Evolutionary conservation across 2,888 invertebrate genomes (phyloP).

Genomic region (Choristoneura rosaceana): DNA sequence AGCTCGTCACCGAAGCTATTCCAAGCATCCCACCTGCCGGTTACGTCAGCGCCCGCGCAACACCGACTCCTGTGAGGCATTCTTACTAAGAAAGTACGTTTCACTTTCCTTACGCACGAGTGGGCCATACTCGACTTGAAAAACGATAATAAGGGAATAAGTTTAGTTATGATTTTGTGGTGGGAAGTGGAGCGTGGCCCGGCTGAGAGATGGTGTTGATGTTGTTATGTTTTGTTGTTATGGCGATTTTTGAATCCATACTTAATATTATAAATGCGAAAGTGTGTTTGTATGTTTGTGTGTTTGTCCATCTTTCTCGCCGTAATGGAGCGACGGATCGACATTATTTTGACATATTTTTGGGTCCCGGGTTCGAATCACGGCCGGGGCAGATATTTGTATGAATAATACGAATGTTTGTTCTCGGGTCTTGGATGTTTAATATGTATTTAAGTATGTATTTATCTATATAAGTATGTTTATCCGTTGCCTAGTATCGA

Average conservation of each 20-base stretch:
- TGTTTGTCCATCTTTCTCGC: no score
- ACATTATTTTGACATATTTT: no score
- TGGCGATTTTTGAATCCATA: neutral
- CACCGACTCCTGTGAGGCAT: conserved; percentile 67
- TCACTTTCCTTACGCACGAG: conserved; percentile 75
- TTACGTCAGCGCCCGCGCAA: conserved; percentile 50
- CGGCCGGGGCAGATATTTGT: no score
- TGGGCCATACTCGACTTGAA: conserved; percentile 44
- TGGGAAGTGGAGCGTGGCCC: conserved; percentile 1
- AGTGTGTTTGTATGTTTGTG: no score
- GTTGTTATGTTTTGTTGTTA: neutral
- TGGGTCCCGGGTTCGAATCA: no score
- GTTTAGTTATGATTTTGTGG: conserved; percentile 24
- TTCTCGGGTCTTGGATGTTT: no score
- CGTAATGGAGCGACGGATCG: no score
- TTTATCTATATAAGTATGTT: no score
- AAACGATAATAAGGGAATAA: conserved; percentile 22
- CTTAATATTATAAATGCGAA: no score
- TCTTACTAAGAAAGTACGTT: conserved; percentile 72
- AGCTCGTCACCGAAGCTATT: conserved; percentile 16
- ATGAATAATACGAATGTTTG: no score
- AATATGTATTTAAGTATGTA: no score
- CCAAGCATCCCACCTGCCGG: conserved; percentile 38
- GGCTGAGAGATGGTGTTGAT: neutral
- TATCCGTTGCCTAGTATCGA: no score